Evolutionary conservation across 2,888 invertebrate species (phyloP), one percentile per base, ranked within the genome.

Genomic region (Drosophila leonis): DNA sequence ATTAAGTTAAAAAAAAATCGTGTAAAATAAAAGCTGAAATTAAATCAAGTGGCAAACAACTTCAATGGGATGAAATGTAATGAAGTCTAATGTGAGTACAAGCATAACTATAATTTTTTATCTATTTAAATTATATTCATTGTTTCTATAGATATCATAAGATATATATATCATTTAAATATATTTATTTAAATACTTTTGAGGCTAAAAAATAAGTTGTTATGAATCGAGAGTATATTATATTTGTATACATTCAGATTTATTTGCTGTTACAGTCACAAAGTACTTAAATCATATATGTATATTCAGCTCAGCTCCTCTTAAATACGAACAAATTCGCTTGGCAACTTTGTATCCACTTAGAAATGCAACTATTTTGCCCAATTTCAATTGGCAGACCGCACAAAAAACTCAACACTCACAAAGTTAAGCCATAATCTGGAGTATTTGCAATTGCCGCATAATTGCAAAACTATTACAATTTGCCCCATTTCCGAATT

Each of bases 391-490:
- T 77, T 55, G 63, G 27, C 29, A 20, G 35, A 55, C 65, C 64
- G 63, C 65, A 42, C 33, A 13, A 39, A 65, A 42, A 44, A 54
- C 13, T 33, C 18, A 13, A 27, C 15, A 24, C 52, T 33, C 9
- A 18, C 39, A 54, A 54, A 42, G 61, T 54, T 61, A 55, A 39
- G 44, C 49, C 37, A 66, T 74, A 70, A 65, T 70, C 65, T 57
- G 18, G 27, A 63, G 66, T 49, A 74, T 70, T 73, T 64, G 63
- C 51, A 64, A 72, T 72, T 78, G 75, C 71, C 59, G 76, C 80
- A 83, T 86, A 83, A 84, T 86, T 80, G 80, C 80, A 46, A 82
- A 83, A 83, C 73, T 83, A 80, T 80, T 75, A 75, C 84, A 83
- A 86, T 81, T 83, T 82, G 76, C 61, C 60, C 65, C 62, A 60